Percentiles rank a stretch among this genome's conserved stretches.
Evolutionary conservation across 2,797 vertebrate genomes (phyloP).

Genomic region (Synanceia verrucosa): DNA sequence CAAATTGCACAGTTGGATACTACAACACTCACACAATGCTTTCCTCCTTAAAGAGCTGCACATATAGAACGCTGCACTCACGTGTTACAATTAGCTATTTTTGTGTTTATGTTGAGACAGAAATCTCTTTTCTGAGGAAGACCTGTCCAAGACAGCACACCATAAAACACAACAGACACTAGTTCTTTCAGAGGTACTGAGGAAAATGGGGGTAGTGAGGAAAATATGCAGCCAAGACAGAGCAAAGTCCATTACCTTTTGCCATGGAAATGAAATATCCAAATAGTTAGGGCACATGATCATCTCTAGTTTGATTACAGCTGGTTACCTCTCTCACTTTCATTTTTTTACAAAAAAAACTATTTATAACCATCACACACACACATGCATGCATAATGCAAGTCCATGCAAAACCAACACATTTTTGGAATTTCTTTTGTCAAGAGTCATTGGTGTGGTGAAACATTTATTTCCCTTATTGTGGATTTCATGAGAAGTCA

Average conservation of each 20-base stretch:
- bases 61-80: no score
- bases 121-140: no score
- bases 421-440: neutral
- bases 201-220: no score
- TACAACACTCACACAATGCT: neutral
- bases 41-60: neutral
- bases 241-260: no score
- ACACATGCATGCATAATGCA: neutral
- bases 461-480: slow-evolving; percentile 22
- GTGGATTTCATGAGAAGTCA: slow-evolving; percentile 21
- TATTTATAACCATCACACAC: neutral
- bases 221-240: no score
- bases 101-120: no score
- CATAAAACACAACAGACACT: no score
- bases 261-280: neutral
- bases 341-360: neutral
- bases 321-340: no score
- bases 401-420: neutral
- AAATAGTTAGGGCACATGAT: neutral
- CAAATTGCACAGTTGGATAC: no score
- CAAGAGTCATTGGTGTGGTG: neutral
- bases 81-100: no score
- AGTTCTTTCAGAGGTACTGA: no score
- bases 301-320: neutral
- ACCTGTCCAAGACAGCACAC: no score